Base-by-base conservation (phyloP, 2,888 invertebrate genomes). In the Biston stratarius region DNA sequence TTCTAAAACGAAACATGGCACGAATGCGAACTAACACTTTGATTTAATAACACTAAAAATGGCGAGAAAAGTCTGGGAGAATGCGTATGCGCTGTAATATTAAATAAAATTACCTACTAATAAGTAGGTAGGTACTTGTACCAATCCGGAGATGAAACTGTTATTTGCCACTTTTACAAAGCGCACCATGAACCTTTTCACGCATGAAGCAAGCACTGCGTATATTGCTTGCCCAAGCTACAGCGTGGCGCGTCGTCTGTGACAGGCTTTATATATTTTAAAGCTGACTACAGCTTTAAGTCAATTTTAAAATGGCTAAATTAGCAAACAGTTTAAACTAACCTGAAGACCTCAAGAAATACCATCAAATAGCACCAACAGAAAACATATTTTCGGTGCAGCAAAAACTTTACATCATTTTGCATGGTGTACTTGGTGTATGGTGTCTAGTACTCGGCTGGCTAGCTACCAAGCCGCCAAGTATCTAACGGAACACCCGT, bases 1-100 rank as follows among this genome's bases (percentile, higher is more conserved):
- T 64, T 53, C 53, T 33, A 44, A 14, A 48, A 38, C 42, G 24
- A 42, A 34, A 0, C 45, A 15, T 56, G 42, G 56, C 53, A 64
- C 52, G 52, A 49, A 62, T 0, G 42, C 49, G 44, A 62, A 62
- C 48, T 38, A 9, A 5, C 38, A 38, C 8, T 38, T 9, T 8
- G 9, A 38, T 9, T 6, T 38, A 38, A 6, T 38, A 9, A 9
- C 38, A 38, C 36, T 36, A n/a, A 8, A 48, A 49, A 33, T 49
- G 24, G 24, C 11, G 6, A n/a, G 2, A 7, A 24, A 9, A 49
- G 10, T 0, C 36, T n/a, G n/a, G n/a, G 36, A 5, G 36, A 5
- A 42, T 42, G 42, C 42, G 42, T 11, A 42, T 42, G 10, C 48
- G 11, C 24, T 1, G 8, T 15, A 15, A 5, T 15, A 12, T 33